phyloP scores from a whole-genome alignment of 2,113 vertebrate species.

The Podiceps cristatus region DNA sequence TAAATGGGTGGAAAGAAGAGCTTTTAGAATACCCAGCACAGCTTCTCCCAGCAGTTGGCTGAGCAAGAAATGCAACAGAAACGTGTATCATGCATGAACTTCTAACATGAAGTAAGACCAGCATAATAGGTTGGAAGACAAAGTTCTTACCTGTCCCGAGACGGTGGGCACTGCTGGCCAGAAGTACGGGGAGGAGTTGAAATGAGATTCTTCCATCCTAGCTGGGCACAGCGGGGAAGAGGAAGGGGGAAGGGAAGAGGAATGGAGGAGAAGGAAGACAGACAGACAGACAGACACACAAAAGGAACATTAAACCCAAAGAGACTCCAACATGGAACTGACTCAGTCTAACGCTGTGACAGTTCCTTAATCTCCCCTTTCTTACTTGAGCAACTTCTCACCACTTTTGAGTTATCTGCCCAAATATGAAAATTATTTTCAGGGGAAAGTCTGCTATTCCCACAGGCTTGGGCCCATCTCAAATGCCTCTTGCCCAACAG shows the following conservation, averaged over 20 bases:
- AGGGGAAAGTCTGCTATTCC: neutral
- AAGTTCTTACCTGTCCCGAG: slow-evolving; percentile 89
- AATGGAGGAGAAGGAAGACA: slow-evolving; percentile 20
- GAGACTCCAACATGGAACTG: slow-evolving; percentile 14
- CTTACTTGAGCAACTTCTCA: neutral
- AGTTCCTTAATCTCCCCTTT: slow-evolving; percentile 32
- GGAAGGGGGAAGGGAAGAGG: slow-evolving; percentile 20
- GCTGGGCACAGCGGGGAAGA: slow-evolving; percentile 80
- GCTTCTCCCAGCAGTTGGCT: neutral
- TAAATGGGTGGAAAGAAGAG: slow-evolving; percentile 42
- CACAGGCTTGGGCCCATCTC: neutral
- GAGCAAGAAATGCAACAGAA: neutral
- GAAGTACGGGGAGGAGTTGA: slow-evolving; percentile 98
- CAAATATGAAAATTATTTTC: neutral
- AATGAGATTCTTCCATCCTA: slow-evolving; percentile 99
- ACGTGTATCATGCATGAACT: neutral
- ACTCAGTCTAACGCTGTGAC: slow-evolving; percentile 32
- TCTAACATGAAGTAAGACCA: neutral
- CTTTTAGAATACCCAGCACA: neutral
- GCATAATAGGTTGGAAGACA: neutral
- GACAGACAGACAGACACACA: slow-evolving; percentile 27
- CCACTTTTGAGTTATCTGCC: neutral
- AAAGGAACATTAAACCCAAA: slow-evolving; percentile 19
- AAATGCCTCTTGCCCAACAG: neutral
- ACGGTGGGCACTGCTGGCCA: slow-evolving; percentile 95